Evolutionary conservation across 1,140 invertebrate genomes (phyloP).

Genomic region (Penaeus japonicus): DNA sequence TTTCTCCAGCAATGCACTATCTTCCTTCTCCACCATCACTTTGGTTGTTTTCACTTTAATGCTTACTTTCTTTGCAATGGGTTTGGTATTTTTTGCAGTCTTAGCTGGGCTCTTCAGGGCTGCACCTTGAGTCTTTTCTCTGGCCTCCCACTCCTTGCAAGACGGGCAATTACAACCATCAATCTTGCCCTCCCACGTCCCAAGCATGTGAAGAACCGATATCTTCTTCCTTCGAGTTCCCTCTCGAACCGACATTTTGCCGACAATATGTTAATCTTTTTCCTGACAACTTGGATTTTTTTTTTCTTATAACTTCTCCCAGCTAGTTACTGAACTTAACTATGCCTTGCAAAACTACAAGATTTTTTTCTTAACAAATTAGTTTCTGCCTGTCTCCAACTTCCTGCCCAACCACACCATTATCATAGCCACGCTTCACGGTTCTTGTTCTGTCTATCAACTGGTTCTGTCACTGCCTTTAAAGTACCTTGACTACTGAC

Average conservation of each 20-base stretch:
- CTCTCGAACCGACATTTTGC: constrained; percentile 33
- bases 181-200: constrained; percentile 50
- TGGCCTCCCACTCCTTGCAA: constrained; percentile 45
- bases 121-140: neutral
- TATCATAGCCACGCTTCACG: no score
- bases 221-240: constrained; percentile 55
- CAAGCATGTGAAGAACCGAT: constrained; percentile 54
- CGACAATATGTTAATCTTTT: no score
- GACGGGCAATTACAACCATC: constrained; percentile 50
- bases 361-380: no score
- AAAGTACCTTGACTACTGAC: no score
- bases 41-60: constrained; percentile 37
- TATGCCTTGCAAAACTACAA: no score
- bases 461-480: no score
- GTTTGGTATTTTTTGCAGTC: constrained; percentile 18
- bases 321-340: no score
- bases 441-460: no score
- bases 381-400: no score
- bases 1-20: neutral
- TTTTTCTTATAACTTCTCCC: no score
- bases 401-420: no score
- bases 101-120: constrained; percentile 25
- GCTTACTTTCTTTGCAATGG: constrained; percentile 18
- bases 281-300: no score
- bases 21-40: neutral